Evolutionary conservation across 2,888 invertebrate species (phyloP).

Genomic region (Stegana nigrithorax): DNA sequence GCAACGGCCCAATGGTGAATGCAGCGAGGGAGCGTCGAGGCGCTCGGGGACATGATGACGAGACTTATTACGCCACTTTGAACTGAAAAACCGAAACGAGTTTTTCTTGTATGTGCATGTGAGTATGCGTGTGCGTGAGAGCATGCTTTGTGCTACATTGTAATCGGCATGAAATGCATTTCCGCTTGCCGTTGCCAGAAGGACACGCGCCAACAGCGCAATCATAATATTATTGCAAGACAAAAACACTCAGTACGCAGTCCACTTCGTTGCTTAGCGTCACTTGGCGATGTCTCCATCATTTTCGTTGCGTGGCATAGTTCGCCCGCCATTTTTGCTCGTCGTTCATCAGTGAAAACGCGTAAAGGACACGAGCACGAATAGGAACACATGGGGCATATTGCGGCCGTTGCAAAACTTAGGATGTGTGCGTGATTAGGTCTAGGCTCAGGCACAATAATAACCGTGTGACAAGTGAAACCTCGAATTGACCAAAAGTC

Average conservation of each 20-base stretch:
- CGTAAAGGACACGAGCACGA: no score
- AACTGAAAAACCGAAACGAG: conserved; percentile 15
- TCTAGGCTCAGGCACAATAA: conserved; percentile 1
- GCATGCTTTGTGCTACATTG: neutral
- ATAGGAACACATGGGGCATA: no score
- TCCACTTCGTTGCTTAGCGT: no score
- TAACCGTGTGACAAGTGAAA: conserved; percentile 59
- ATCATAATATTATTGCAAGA: neutral
- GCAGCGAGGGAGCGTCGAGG: neutral
- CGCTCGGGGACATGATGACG: neutral
- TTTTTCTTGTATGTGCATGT: no score
- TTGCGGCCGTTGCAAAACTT: no score
- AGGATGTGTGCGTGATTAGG: no score
- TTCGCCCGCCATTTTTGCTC: no score
- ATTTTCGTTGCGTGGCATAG: no score
- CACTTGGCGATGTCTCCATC: no score
- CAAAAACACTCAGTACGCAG: neutral
- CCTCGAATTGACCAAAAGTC: conserved; percentile 66
- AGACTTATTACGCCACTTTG: conserved; percentile 37
- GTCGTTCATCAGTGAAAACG: no score
- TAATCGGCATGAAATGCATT: conserved; percentile 31
- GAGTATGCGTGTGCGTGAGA: neutral
- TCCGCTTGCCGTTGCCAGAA: conserved; percentile 20
- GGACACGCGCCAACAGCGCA: neutral
- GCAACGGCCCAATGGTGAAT: neutral